phyloP scores from a whole-genome alignment of 2,888 invertebrate species.

The Stenodema calcarata region DNA sequence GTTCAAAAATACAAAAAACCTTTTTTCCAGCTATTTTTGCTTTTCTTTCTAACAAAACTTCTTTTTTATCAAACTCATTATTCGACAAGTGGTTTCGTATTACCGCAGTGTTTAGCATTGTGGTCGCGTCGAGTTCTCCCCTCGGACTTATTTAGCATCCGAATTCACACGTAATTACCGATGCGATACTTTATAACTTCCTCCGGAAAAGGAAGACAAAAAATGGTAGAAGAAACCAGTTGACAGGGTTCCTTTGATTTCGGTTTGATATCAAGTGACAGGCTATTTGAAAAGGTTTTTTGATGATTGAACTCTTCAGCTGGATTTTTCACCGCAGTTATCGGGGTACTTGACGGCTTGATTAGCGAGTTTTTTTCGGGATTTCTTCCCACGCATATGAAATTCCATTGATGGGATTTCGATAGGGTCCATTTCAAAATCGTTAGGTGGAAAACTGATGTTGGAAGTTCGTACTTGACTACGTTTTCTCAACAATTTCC shows the following conservation, averaged over 20 bases:
- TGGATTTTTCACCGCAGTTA: background rate
- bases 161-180: slow-evolving; percentile 31
- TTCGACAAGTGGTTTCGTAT: slow-evolving; percentile 16
- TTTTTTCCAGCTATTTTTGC: background rate
- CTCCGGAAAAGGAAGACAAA: background rate
- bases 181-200: slow-evolving; percentile 16
- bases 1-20: background rate
- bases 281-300: background rate
- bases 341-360: slow-evolving; percentile 35
- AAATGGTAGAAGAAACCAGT: background rate
- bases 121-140: background rate
- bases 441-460: no score
- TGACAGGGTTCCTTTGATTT: slow-evolving; percentile 22
- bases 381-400: slow-evolving; percentile 5
- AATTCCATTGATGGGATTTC: background rate
- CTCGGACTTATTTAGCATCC: background rate
- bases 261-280: slow-evolving; percentile 39
- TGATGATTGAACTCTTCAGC: background rate
- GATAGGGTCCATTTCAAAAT: no score
- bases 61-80: background rate
- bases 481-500: no score
- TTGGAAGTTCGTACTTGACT: no score
- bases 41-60: background rate
- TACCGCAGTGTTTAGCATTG: slow-evolving; percentile 34
- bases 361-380: slow-evolving; percentile 19